phyloP scores from a whole-genome alignment of 2,888 invertebrate genomes.

The Thecophora atra region DNA sequence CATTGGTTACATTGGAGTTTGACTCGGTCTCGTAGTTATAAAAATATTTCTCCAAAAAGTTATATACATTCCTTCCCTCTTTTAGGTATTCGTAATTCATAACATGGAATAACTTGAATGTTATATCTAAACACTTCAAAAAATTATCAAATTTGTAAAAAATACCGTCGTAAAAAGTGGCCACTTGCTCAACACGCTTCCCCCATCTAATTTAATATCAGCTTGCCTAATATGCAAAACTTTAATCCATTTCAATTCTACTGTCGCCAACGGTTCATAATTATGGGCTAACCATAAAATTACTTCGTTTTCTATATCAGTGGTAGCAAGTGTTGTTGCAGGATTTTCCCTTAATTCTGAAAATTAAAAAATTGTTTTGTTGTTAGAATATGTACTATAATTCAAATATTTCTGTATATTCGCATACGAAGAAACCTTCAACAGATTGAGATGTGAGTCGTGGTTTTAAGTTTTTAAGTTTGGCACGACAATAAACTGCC shows the following conservation, averaged over 20 bases:
- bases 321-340: not conserved
- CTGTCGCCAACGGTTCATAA: not conserved
- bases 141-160: too few species aligned
- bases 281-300: not conserved
- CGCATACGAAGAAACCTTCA: too few species aligned
- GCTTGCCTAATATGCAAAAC: not conserved
- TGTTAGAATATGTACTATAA: too few species aligned
- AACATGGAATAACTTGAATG: too few species aligned
- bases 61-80: slow-evolving; percentile 17
- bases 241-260: not conserved
- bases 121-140: too few species aligned
- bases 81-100: slow-evolving; percentile 13
- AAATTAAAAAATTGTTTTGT: not conserved
- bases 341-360: not conserved
- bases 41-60: slow-evolving; percentile 20
- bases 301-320: too few species aligned
- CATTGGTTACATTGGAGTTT: slow-evolving; percentile 6
- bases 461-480: not conserved
- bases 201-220: not conserved
- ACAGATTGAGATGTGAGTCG: too few species aligned
- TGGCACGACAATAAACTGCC: not conserved
- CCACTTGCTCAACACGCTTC: not conserved
- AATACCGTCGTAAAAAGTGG: too few species aligned
- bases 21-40: slow-evolving; percentile 3
- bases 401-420: too few species aligned